Base-by-base conservation (phyloP, 2,797 vertebrate genomes). In the Mionectes olivaceus region DNA sequence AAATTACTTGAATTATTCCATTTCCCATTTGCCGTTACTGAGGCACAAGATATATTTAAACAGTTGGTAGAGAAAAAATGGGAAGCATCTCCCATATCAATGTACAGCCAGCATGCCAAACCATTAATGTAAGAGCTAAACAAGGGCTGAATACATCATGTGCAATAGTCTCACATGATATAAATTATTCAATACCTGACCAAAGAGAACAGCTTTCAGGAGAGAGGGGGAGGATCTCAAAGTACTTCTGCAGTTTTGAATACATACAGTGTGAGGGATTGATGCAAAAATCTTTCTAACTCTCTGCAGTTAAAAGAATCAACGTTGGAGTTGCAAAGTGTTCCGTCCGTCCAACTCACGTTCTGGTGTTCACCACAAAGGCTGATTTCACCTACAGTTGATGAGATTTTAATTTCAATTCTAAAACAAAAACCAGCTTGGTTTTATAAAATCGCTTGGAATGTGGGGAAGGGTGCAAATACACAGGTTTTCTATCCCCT, bases 11-110 rank as follows among this genome's bases (percentile, higher is more conserved):
- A 96, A 95, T 93, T 94, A 96, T 93, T 94, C 81, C 80, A 95
- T 83, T 95, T 97, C 94, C 96, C 84, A 94, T 93, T 83, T 93
- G 81, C 79, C 96, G 77, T 87, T 95, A 95, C 89, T 90, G 87
- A 96, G 87, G 83, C 82, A 95, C 83, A 89, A 94, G 91, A 97
- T 93, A 96, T 86, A 97, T 94, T 96, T 97, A 96, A 97, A 97
- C 94, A 95, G 94, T 95, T 96, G 95, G 85, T 96, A 94, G 73
- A 96, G 93, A 87, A 97, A 96, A 95, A 96, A 96, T 96, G 94
- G 97, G 91, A 83, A 96, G 95, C 86, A 94, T 97, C 93, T 96
- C 94, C 89, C 85, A 75, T 97, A 93, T 97, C 92, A 93, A 93
- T 94, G 89, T 87, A 89, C 89, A 96, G 83, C 90, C 89, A 89